A percentile compares a stretch with the other conserved stretches of the same genome.
Conservation (phyloP, 2,113 vertebrate genomes). For the Apistogramma diplotaenia region DNA sequence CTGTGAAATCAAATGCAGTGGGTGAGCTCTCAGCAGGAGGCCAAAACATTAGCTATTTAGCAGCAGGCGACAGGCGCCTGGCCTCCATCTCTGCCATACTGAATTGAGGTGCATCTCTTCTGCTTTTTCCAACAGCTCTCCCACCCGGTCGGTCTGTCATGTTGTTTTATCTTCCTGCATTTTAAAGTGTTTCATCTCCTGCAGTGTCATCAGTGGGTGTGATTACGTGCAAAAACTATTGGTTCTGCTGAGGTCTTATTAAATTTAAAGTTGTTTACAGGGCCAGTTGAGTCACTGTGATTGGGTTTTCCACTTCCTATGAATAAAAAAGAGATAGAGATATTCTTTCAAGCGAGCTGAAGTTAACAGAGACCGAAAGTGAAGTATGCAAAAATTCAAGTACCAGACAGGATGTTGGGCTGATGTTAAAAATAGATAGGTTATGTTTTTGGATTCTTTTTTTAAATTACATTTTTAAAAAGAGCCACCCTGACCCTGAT, state of each 20-base stretch:
- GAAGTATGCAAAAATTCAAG: background rate
- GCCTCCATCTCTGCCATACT: background rate
- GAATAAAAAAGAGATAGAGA: conserved; percentile 18
- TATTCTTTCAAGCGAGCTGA: background rate
- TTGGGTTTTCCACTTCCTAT: conserved; percentile 18
- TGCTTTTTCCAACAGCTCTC: background rate
- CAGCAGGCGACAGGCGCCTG: conserved; percentile 7
- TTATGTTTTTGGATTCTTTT: no score
- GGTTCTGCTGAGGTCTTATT: background rate
- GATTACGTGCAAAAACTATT: background rate
- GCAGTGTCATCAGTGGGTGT: background rate
- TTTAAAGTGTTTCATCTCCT: background rate
- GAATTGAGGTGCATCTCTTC: background rate
- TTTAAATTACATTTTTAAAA: no score
- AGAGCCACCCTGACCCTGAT: no score
- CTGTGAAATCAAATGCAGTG: conserved; percentile 49
- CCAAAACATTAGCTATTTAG: conserved; percentile 45
- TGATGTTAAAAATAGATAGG: no score
- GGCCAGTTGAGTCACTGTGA: background rate
- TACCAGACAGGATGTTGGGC: background rate
- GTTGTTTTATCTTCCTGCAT: background rate
- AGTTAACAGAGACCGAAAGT: background rate
- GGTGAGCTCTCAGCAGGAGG: conserved; percentile 37
- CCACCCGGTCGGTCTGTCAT: background rate
- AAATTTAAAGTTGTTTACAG: conserved; percentile 29